These are phyloP conservation scores for Tragelaphus strepsiceros DNA, from an alignment of 2,113 vertebrate species.

Conservation along the genomic window DNA sequence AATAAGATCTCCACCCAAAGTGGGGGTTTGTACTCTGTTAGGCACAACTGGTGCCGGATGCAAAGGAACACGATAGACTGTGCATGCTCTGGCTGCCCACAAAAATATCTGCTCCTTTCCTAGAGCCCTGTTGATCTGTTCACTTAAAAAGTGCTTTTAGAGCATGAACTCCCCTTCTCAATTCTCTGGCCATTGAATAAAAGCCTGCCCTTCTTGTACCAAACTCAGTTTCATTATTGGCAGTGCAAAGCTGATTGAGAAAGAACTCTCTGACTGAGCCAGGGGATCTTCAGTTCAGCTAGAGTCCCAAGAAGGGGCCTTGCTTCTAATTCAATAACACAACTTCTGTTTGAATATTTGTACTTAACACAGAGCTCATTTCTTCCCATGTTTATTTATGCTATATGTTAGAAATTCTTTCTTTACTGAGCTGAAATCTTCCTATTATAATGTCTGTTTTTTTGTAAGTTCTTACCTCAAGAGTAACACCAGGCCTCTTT, in stretches of 20 bases:
- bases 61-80: not conserved
- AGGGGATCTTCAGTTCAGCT: not conserved
- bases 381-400: not conserved
- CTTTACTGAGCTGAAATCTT: not conserved
- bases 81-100: not conserved
- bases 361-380: not conserved
- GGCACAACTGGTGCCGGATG: not conserved
- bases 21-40: not conserved
- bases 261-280: not conserved
- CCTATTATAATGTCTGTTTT: not conserved
- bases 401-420: not conserved
- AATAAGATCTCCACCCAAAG: not conserved
- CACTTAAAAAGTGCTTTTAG: not conserved
- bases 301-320: not conserved
- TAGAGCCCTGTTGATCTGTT: not conserved
- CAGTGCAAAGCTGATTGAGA: not conserved
- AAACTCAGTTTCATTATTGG: not conserved
- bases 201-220: not conserved
- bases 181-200: not conserved
- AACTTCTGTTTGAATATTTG: conserved; percentile 25
- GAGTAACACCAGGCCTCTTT: not conserved
- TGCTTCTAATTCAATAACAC: not conserved
- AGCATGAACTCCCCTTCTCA: not conserved
- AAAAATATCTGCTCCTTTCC: not conserved
- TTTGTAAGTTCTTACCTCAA: conserved; percentile 1